Percentiles rank a stretch among this genome's conserved stretches.
Conservation (phyloP, 2,888 invertebrate genomes). For the Apantesis nais region DNA sequence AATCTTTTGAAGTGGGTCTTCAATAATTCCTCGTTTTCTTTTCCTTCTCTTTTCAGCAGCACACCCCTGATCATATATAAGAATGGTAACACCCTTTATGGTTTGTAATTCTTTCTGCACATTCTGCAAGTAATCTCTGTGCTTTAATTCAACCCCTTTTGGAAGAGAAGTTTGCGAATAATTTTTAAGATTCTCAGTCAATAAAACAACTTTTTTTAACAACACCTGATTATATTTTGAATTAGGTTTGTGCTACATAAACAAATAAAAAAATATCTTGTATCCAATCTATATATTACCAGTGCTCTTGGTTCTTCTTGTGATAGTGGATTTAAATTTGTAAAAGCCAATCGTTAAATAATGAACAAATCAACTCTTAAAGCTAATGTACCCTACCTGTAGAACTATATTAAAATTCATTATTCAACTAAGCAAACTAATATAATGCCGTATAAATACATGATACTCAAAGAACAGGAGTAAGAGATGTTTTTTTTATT, state of each 20-base stretch:
- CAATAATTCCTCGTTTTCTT: too few relatives aligned
- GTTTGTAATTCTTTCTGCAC: too few relatives aligned
- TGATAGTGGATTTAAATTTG: constrained; percentile 36
- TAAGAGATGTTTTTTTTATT: background rate
- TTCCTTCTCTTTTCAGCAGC: too few relatives aligned
- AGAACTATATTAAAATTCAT: constrained; percentile 14
- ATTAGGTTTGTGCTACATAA: constrained; percentile 54
- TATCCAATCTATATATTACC: constrained; percentile 34
- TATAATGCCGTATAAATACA: background rate
- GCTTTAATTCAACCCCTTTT: too few relatives aligned
- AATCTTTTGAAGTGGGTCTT: too few relatives aligned
- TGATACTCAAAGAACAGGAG: background rate
- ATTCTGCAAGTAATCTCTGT: too few relatives aligned
- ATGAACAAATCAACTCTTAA: constrained; percentile 50
- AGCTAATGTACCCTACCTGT: constrained; percentile 44
- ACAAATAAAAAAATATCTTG: constrained; percentile 45
- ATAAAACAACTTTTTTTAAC: constrained; percentile 60
- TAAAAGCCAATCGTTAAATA: constrained; percentile 41
- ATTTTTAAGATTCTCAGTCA: too few relatives aligned
- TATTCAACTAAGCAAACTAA: constrained; percentile 13
- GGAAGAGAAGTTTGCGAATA: too few relatives aligned
- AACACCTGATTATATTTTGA: constrained; percentile 72
- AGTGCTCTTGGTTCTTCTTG: constrained; percentile 24
- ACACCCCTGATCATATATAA: too few relatives aligned
- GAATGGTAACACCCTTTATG: too few relatives aligned